Percentiles rank a stretch among this genome's conserved stretches.
These are phyloP conservation scores for Danio choprae DNA, from an alignment of 2,797 vertebrate species.

Conservation along the genomic window DNA sequence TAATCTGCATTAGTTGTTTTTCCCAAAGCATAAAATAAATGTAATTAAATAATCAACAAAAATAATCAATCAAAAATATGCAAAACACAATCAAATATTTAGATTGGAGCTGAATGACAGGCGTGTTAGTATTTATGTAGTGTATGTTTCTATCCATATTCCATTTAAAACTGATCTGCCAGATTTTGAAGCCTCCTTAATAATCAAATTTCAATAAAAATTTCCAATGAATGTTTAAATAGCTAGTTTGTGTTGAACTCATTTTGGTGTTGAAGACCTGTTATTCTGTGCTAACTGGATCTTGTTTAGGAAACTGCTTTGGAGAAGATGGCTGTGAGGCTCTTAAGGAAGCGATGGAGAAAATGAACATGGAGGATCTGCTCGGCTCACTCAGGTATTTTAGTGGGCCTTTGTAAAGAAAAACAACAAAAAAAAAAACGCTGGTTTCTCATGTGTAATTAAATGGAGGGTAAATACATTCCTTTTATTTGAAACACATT, in stretches of 20 bases:
- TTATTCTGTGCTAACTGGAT: constrained; percentile 17
- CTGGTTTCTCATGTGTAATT: neutral
- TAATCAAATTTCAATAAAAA: neutral
- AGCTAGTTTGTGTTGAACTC: neutral
- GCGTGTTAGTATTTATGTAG: too few species aligned
- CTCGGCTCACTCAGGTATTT: constrained; percentile 90
- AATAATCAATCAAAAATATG: too few species aligned
- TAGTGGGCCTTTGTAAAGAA: neutral
- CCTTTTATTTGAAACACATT: neutral
- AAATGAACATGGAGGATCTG: constrained; percentile 82
- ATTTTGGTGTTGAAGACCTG: neutral
- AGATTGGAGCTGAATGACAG: too few species aligned
- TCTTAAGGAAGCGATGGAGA: constrained; percentile 86
- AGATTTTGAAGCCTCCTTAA: neutral
- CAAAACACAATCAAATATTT: too few species aligned
- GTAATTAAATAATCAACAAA: too few species aligned
- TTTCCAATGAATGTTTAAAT: too few species aligned
- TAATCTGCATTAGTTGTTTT: too few species aligned
- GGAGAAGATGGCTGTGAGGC: constrained; percentile 93
- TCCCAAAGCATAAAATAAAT: too few species aligned
- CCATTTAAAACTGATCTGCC: neutral
- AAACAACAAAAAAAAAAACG: too few species aligned
- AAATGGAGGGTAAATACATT: neutral
- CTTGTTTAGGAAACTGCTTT: constrained; percentile 86
- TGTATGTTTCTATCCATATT: too few species aligned